Evolutionary conservation across 2,888 invertebrate species (phyloP).

Genomic region (Bombylius discolor): DNA sequence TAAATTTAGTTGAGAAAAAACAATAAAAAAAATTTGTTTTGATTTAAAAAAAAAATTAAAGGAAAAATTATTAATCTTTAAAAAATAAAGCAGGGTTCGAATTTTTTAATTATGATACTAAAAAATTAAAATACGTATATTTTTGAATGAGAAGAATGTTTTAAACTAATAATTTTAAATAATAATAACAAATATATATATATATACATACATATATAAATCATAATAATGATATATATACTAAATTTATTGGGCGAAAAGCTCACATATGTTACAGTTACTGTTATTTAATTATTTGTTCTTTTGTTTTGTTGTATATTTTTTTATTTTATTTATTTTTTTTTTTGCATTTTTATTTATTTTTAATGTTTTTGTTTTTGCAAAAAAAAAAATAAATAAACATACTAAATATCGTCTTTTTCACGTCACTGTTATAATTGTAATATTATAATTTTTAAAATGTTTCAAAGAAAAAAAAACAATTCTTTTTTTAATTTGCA

Average conservation of each 20-base stretch:
- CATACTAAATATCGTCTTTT: too few relatives aligned
- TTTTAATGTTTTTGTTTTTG: not conserved
- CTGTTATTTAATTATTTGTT: too few relatives aligned
- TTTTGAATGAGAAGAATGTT: too few relatives aligned
- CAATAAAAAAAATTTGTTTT: slow-evolving; percentile 21
- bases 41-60: slow-evolving; percentile 4
- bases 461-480: too few relatives aligned
- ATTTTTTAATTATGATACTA: slow-evolving; percentile 1
- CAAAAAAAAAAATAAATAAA: too few relatives aligned
- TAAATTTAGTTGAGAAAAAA: slow-evolving; percentile 42
- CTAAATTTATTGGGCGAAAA: slow-evolving; percentile 22
- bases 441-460: too few relatives aligned
- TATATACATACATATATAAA: not conserved
- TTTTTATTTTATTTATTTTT: slow-evolving; percentile 2
- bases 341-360: not conserved
- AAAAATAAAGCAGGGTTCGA: slow-evolving; percentile 18
- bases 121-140: not conserved
- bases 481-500: too few relatives aligned
- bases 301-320: too few relatives aligned
- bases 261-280: slow-evolving; percentile 9
- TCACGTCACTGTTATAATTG: too few relatives aligned
- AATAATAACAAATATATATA: not conserved
- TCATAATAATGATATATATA: not conserved
- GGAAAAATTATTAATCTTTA: slow-evolving; percentile 2
- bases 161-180: not conserved